These are phyloP conservation scores for Folsomia manolachei DNA, from an alignment of 2,888 invertebrate species.

Conservation along the genomic window DNA sequence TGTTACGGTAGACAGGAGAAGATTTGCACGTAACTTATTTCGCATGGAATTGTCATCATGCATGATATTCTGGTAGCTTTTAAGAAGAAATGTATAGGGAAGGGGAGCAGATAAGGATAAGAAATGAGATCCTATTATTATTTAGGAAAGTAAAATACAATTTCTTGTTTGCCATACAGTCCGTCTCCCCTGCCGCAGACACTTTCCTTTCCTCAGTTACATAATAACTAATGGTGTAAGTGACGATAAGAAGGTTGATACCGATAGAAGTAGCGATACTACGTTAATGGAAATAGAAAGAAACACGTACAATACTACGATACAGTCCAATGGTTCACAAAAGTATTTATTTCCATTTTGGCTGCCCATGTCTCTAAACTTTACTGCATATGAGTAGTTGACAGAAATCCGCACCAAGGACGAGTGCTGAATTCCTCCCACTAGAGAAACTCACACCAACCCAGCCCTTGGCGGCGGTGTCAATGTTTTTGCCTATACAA, in stretches of 20 bases:
- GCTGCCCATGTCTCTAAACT: too few relatives aligned
- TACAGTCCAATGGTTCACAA: background rate
- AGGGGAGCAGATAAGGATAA: background rate
- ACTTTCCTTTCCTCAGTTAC: background rate
- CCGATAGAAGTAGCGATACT: too few relatives aligned
- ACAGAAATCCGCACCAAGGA: background rate
- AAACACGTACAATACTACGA: background rate
- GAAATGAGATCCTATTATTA: slow-evolving; percentile 2
- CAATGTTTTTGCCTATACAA: background rate
- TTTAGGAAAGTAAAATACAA: background rate
- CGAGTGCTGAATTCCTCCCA: background rate
- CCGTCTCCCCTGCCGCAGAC: background rate
- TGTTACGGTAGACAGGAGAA: background rate
- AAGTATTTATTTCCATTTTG: slow-evolving; percentile 1
- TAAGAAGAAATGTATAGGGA: too few relatives aligned
- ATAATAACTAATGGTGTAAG: background rate
- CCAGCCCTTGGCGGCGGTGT: too few relatives aligned
- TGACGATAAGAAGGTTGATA: background rate
- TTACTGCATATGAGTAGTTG: background rate
- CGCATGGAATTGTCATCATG: background rate
- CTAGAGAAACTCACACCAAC: background rate
- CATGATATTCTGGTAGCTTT: too few relatives aligned
- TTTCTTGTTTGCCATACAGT: background rate
- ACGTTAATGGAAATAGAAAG: background rate
- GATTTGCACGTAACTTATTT: slow-evolving; percentile 13